Base-by-base conservation (phyloP, 2,888 invertebrate species). In the Panzeria rudis region DNA sequence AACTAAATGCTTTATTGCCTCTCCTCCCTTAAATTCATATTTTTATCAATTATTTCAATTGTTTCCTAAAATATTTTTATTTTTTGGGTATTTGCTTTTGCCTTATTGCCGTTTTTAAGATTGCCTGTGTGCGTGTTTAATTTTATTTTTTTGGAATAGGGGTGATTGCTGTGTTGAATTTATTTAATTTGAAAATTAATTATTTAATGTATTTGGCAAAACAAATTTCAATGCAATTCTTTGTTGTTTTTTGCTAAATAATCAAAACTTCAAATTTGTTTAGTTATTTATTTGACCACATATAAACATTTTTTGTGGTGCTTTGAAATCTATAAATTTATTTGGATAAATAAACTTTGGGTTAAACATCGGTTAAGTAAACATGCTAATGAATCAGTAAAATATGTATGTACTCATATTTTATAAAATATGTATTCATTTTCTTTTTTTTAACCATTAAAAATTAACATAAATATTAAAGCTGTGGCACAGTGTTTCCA, bases 1-100 rank as follows among this genome's bases (percentile, higher is more conserved):
- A 69, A 75, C 81, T 69, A 75, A 81, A 81, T 75, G 73, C 8
- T 38, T 23, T 61, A 15, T 6, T 52, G 8, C n/a, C n/a, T 52
- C 15, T 56, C 9, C 41, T 15, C 23, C 52, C 68, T 35, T 54
- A 38, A 38, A 50, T 66, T 61, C 23, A 61, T 41, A 59, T 47
- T 59, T 73, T 54, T 41, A 52, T 50, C 66, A 80, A 59, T 80
- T 61, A 44, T 68, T 52, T 66, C 32, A 59, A 68, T 68, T 68
- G 66, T 73, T 73, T 35, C 15, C 32, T n/a, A 56, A 77, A 56
- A 20, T 52, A 25, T 52, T 23, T 56, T 66, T n/a, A n/a, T n/a
- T n/a, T n/a, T n/a, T 54, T 29, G 15, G 25, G 20, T 32, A 15
- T 32, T 66, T 20, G 13, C 11, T 8, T 41, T 32, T 38, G 25